Percentiles rank a stretch among this genome's conserved stretches.
phyloP scores from a whole-genome alignment of 2,888 invertebrate species.

The Taphrorychus bicolor region DNA sequence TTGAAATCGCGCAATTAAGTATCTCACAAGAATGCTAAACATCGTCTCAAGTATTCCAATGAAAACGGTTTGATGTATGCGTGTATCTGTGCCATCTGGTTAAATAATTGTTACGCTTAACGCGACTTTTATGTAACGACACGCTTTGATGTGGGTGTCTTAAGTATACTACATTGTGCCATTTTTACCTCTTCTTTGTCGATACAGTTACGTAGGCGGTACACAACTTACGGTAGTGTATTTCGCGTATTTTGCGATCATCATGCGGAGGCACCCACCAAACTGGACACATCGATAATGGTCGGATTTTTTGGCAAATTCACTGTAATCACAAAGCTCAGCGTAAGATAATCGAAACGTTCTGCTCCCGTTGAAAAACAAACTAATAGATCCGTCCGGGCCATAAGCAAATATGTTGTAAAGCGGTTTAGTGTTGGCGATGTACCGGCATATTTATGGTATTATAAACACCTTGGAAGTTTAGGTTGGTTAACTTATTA shows the following conservation, averaged over 20 bases:
- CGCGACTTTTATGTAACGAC: constrained; percentile 3
- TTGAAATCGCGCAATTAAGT: constrained; percentile 6
- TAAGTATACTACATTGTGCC: too few species aligned
- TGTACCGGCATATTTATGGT: constrained; percentile 27
- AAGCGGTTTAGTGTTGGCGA: constrained; percentile 14
- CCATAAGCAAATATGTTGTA: constrained; percentile 26
- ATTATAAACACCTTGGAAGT: constrained; percentile 32
- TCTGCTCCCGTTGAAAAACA: constrained; percentile 13
- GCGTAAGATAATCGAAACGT: constrained; percentile 22
- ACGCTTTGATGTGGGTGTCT: constrained; percentile 1
- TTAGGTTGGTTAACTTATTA: constrained; percentile 22
- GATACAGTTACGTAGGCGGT: background rate
- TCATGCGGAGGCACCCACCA: constrained; percentile 5
- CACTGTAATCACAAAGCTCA: too few species aligned
- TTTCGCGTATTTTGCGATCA: background rate
- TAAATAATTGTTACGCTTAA: constrained; percentile 3
- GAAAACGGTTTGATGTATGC: constrained; percentile 4
- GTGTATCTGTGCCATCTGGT: background rate
- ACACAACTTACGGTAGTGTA: background rate
- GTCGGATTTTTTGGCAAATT: too few species aligned
- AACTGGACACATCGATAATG: too few species aligned
- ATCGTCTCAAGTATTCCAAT: background rate
- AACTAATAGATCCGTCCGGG: constrained; percentile 13
- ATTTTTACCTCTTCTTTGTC: background rate
- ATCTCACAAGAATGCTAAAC: background rate